Evolutionary conservation across 2,797 vertebrate genomes (phyloP).

Genomic region (Phrynocephalus vlangalii): DNA sequence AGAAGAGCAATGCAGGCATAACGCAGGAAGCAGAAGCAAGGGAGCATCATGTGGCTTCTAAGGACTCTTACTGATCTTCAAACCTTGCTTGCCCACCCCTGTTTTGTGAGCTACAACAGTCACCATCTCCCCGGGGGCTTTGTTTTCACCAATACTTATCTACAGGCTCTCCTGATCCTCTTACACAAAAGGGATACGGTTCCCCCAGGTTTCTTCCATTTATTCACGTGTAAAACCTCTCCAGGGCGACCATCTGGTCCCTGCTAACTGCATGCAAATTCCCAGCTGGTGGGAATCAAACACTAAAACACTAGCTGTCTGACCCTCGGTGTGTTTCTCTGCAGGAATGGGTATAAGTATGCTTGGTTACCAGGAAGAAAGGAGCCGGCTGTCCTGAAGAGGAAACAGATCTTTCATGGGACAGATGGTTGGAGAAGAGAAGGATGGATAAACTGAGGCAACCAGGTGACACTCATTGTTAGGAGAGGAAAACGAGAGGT

Average conservation of each 20-base stretch:
- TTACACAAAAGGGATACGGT: too few species aligned
- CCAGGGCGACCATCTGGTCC: background rate
- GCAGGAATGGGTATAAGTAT: background rate
- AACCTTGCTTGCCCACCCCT: background rate
- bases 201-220: background rate
- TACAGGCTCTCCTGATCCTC: background rate
- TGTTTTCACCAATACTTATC: background rate
- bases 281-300: background rate
- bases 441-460: background rate
- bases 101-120: background rate
- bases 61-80: background rate
- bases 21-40: background rate
- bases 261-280: constrained; percentile 15
- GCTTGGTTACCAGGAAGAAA: background rate
- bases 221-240: background rate
- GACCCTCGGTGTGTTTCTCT: background rate
- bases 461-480: background rate
- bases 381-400: background rate
- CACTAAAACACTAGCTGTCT: background rate
- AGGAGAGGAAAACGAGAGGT: background rate
- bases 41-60: background rate
- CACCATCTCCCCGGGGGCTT: background rate
- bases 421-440: constrained; percentile 3
- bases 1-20: background rate
- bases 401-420: background rate